Base-by-base conservation (phyloP, 92 coral and sea anemone species). In the Palythoa grandis region DNA sequence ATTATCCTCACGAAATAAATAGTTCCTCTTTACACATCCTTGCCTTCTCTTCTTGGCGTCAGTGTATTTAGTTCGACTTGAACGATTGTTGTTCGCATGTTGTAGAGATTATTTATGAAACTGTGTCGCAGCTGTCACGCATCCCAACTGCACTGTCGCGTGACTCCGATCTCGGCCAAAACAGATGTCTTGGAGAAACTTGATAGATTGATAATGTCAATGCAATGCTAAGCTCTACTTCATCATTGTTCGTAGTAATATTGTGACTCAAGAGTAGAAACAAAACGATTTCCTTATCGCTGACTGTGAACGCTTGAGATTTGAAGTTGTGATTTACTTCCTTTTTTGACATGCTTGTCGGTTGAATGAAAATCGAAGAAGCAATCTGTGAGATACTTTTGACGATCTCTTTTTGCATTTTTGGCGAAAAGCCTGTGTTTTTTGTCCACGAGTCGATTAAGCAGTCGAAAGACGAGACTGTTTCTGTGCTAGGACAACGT, bases 181-280 rank as follows among this genome's bases (percentile, higher is more conserved):
- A 16, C 5, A 61, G 61, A 25, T 35, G 17, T 38, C 74, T 50
- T 0, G 84, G 84, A 7, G 84, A 79, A n/a, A 35, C 74, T 69
- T 40, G 74, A 61, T 79, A 79, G 11, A 79, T 43, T 7, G 84
- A 79, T 24, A 79, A 79, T 11, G 84, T 79, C 73, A 79, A 40
- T 37, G 84, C 65, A 13, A 79, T 4, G 47, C 61, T 47, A 24
- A 79, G 38, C 19, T 79, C 84, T 11, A 40, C 39, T 23, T 23
- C 72, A 79, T 22, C 57, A 79, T 11, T 43, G 40, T 29, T n/a
- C 38, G 8, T 66, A 22, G 73, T 29, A 37, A 79, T 40, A 24
- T 79, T 79, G 53, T 65, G 57, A 50, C 84, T 79, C 39, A 79
- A 10, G 14, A 79, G 84, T 2, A 79, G 40, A 52, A 79, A 79